phyloP scores from a whole-genome alignment of 2,797 vertebrate genomes.

The Enteromius trimaculatus region DNA sequence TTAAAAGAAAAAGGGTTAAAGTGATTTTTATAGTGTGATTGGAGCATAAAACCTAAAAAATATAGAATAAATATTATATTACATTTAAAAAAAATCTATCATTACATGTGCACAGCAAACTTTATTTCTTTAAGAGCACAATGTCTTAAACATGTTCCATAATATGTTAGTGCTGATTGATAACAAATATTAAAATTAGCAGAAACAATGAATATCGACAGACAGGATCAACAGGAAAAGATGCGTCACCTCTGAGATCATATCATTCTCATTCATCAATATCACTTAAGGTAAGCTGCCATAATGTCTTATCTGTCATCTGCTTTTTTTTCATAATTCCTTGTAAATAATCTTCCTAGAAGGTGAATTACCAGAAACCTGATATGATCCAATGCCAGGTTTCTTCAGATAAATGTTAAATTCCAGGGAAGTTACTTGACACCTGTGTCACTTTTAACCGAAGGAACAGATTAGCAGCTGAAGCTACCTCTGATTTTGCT shows the following conservation, averaged over 20 bases:
- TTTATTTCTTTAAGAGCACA: too few species aligned
- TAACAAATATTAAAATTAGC: background rate
- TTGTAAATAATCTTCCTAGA: background rate
- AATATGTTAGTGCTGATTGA: background rate
- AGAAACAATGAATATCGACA: background rate
- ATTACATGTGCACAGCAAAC: background rate
- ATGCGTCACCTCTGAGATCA: background rate
- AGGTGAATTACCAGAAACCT: background rate
- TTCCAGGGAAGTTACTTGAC: background rate
- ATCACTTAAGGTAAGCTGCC: background rate
- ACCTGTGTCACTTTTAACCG: background rate
- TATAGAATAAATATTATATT: background rate
- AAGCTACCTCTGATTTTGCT: conserved; percentile 84
- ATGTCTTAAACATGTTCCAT: background rate
- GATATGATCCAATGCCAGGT: conserved; percentile 1
- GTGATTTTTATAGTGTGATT: background rate
- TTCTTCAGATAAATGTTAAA: background rate
- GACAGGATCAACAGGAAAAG: background rate
- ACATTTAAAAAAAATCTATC: background rate
- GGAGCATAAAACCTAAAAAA: background rate
- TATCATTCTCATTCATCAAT: background rate
- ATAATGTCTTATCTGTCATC: background rate
- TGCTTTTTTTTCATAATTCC: background rate
- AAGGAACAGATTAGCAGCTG: background rate
- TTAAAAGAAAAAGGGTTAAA: background rate